Evolutionary conservation across 2,113 vertebrate species (phyloP).

Genomic region (Pseudonaja textilis): DNA sequence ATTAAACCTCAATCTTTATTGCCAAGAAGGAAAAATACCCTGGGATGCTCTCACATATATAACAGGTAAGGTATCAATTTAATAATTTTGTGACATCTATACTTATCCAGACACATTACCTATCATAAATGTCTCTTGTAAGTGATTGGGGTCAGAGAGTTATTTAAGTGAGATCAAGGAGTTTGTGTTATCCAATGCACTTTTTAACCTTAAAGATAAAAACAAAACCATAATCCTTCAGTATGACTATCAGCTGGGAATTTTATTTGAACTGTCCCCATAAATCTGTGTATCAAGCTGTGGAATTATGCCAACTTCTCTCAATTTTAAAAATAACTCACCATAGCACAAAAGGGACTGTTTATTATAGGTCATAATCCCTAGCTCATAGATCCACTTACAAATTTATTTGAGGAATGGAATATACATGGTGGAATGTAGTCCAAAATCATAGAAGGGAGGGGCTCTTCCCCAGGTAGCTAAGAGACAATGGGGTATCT

Average conservation of each 20-base stretch:
- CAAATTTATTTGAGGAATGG: background rate
- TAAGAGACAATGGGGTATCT: background rate
- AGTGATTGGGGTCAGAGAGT: background rate
- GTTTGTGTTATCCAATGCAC: background rate
- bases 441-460: background rate
- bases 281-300: background rate
- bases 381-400: background rate
- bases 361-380: background rate
- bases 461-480: too few relatives aligned
- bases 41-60: conserved; percentile 77
- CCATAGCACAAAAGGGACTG: background rate
- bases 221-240: background rate
- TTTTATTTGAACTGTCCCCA: background rate
- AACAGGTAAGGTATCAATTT: conserved; percentile 62
- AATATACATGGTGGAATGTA: background rate
- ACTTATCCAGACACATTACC: background rate
- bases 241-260: background rate
- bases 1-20: conserved; percentile 79
- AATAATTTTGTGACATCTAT: rapidly evolving
- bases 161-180: background rate
- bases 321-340: background rate
- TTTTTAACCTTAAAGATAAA: background rate
- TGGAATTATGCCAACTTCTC: background rate
- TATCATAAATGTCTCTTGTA: background rate
- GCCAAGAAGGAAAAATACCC: conserved; percentile 70